Evolutionary conservation across 2,113 vertebrate genomes (phyloP), one percentile per base, ranked within the genome.

Genomic region (Amazona guildingii): DNA sequence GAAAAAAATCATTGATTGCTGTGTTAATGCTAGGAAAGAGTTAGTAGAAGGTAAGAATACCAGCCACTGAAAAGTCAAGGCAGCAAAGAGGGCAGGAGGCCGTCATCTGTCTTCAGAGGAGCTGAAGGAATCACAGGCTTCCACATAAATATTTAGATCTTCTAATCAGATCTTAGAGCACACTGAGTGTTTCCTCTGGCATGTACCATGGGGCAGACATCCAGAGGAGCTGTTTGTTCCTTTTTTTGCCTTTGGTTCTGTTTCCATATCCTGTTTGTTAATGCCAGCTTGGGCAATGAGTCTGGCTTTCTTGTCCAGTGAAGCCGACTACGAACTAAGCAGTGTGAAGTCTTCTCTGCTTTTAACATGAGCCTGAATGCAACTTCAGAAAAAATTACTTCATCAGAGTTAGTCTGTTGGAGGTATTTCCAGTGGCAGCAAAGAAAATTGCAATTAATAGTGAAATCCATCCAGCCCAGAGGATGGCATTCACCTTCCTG

Each of bases 101-200:
- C 73, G 46, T 81, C 41, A 2, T 95, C 70, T 59, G 15, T 84
- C 82, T 92, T 55, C 86, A 78, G 75, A 96, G 63, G 19, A 90
- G 62, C 66, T 92, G 31, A 84, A 94, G 92, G 82, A 83, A 64
- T 94, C 63, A 39, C 80, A 75, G 59, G 66, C 91, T 97, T 96
- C 84, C 79, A 94, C 66, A 61, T 86, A 90, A 94, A 86, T 92
- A 93, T 90, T 95, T 90, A 57, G 83, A 57, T 86, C 70, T 80
- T 92, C 70, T 82, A 59, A 83, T 92, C 83, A 86, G 89, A 82
- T 96, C 88, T 94, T 90, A 86, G 88, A 89, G 78, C 76, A 46
- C 68, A n/a, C 35, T 3, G 23, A 48, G 83, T 57, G 79, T 94
- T 95, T 88, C 90, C 79, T 88, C 90, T 91, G 90, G 92, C 13